Conservation (phyloP, 2,888 invertebrate genomes). For the Rhamphomyia laevipes region DNA sequence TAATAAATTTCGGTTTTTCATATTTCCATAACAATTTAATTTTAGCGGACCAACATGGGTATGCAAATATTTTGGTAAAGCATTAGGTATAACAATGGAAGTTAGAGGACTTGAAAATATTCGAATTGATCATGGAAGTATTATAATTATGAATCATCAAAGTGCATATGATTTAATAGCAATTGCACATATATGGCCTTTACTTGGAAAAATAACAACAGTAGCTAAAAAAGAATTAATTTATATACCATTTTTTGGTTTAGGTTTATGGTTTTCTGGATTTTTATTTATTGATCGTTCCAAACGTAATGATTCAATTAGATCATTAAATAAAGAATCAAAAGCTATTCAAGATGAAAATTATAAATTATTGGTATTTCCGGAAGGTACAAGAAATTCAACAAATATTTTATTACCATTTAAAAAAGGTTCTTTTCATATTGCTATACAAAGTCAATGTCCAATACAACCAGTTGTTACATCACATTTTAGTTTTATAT, state of each 20-base stretch:
- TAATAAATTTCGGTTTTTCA: too few relatives aligned
- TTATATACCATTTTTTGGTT: constrained; percentile 65
- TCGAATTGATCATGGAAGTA: constrained; percentile 58
- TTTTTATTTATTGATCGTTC: constrained; percentile 66
- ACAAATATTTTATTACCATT: constrained; percentile 58
- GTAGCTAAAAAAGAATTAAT: constrained; percentile 68
- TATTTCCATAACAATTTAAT: neutral
- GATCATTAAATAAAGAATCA: neutral
- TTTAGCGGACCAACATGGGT: constrained; percentile 57
- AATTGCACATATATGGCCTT: constrained; percentile 63
- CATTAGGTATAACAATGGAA: constrained; percentile 55
- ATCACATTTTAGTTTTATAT: constrained; percentile 34
- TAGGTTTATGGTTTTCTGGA: constrained; percentile 70
- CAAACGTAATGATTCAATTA: constrained; percentile 2
- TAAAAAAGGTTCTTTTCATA: constrained; percentile 86
- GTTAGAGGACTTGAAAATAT: constrained; percentile 66
- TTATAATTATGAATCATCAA: constrained; percentile 82
- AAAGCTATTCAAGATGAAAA: constrained; percentile 2
- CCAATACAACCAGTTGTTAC: constrained; percentile 77
- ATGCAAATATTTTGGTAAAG: constrained; percentile 39
- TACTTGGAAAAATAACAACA: constrained; percentile 59
- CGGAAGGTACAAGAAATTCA: constrained; percentile 41
- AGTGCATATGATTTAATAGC: constrained; percentile 75
- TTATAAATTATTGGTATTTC: constrained; percentile 51
- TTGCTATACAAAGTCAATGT: constrained; percentile 64